Base-by-base conservation (phyloP, 2,888 invertebrate species). In the Archips crataeganus region DNA sequence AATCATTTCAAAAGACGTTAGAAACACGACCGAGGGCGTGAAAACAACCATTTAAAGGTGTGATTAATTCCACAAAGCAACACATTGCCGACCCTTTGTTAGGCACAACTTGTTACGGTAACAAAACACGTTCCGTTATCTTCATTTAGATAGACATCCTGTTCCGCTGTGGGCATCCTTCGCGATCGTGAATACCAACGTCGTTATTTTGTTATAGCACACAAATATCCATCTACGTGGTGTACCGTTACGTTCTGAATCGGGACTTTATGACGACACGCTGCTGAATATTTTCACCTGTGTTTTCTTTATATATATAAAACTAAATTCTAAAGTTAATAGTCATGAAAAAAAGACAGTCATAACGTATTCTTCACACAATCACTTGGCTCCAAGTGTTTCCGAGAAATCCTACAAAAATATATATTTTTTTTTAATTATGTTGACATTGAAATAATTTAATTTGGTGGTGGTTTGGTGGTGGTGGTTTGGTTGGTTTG, bases 91-190 rank as follows among this genome's bases (percentile, higher is more conserved):
- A 64, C 73, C 75, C 71, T 76, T 77, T 76, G 75, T 71, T 71
- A 64, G 72, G 69, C 66, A 69, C 71, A 76, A 71, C 79, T 78
- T 75, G 79, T 79, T 74, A 79, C 75, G 76, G 74, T 77, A 79
- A 78, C 81, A 80, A 77, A 82, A 83, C 80, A 78, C 80, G 81
- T 77, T 77, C 75, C 78, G 79, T 78, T 82, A 83, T 84, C 84
- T 81, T 76, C 80, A 82, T 82, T 82, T 79, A 83, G 82, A 84
- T 82, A 83, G 76, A 79, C 79, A 80, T 83, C 81, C 81, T 79
- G 80, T 83, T 84, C 79, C 84, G 80, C 78, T 70, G 57, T 65
- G 62, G 72, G 47, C 75, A 69, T 82, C 75, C 74, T 78, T 79
- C 78, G 78, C 80, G 79, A 80, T 82, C 77, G 78, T 77, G 79